Percentiles rank a stretch among this genome's conserved stretches.
These are phyloP conservation scores for Hemibagrus guttatus DNA, from an alignment of 2,797 vertebrate species.

Conservation along the genomic window DNA sequence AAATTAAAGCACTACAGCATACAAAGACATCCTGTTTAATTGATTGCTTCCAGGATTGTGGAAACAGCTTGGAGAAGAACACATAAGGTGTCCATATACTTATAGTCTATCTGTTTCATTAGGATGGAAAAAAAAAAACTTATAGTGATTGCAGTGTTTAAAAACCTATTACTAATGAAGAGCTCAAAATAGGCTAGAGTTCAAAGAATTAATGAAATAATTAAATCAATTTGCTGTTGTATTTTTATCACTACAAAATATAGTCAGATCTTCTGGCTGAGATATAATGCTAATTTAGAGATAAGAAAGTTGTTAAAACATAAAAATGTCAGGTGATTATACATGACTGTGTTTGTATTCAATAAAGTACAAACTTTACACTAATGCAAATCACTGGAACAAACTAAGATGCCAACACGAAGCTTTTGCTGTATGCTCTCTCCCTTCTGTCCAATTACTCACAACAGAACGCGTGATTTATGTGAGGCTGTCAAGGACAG, in stretches of 20 bases:
- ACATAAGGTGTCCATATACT: neutral
- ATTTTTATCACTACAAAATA: neutral
- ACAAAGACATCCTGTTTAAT: neutral
- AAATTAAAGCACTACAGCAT: neutral
- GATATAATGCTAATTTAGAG: neutral
- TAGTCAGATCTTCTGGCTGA: no score
- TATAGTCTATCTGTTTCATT: neutral
- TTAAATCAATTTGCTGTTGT: neutral
- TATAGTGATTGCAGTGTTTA: neutral
- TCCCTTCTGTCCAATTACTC: slow-evolving; percentile 17
- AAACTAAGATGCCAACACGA: neutral
- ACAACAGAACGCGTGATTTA: slow-evolving; percentile 14
- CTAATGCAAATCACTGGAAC: neutral
- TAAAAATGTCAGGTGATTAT: neutral
- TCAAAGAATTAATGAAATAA: neutral
- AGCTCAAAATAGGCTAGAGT: neutral
- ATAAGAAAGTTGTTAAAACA: neutral
- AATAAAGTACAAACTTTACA: neutral
- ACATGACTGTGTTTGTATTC: neutral
- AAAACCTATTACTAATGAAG: neutral
- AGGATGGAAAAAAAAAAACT: neutral
- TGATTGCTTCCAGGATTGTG: neutral
- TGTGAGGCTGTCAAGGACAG: slow-evolving; percentile 3
- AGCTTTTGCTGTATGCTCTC: neutral
- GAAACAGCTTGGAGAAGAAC: neutral